phyloP scores from a whole-genome alignment of 1,140 invertebrate genomes.

The Helicoverpa armigera region DNA sequence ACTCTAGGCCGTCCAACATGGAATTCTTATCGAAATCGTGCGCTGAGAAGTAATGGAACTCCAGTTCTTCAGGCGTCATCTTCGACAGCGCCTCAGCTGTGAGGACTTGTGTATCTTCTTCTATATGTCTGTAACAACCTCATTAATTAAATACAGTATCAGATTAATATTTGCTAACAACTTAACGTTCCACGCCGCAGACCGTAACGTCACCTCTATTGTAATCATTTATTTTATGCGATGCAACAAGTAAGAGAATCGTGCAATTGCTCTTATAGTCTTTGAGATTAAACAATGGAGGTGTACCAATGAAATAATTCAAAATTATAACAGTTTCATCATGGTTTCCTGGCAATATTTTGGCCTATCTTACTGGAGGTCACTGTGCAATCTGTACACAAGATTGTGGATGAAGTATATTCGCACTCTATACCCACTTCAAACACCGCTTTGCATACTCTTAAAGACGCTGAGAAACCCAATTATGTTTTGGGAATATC shows the following conservation, averaged over 20 bases:
- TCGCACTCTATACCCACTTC: too few species aligned
- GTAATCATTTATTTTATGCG: conserved; percentile 15
- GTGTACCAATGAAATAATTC: neutral
- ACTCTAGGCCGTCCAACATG: conserved; percentile 93
- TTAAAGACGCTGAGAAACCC: too few species aligned
- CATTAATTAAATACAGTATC: neutral
- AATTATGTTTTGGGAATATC: too few species aligned
- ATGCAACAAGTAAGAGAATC: conserved; percentile 12
- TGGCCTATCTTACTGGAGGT: neutral
- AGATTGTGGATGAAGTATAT: too few species aligned
- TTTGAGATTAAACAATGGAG: conserved; percentile 4
- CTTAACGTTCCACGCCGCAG: neutral
- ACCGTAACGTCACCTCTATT: conserved; percentile 27
- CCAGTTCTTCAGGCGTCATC: conserved; percentile 91
- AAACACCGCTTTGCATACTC: too few species aligned
- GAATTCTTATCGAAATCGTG: conserved; percentile 94
- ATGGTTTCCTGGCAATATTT: neutral
- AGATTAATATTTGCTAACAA: conserved; percentile 10
- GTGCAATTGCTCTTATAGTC: neutral
- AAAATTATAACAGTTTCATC: neutral
- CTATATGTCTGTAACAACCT: conserved; percentile 88
- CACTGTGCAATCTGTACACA: too few species aligned
- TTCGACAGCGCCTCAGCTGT: conserved; percentile 88
- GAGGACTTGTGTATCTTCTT: conserved; percentile 90
- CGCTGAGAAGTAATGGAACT: conserved; percentile 89